Conservation (phyloP, 1,140 invertebrate genomes). For the Dendroctonus ponderosae region DNA sequence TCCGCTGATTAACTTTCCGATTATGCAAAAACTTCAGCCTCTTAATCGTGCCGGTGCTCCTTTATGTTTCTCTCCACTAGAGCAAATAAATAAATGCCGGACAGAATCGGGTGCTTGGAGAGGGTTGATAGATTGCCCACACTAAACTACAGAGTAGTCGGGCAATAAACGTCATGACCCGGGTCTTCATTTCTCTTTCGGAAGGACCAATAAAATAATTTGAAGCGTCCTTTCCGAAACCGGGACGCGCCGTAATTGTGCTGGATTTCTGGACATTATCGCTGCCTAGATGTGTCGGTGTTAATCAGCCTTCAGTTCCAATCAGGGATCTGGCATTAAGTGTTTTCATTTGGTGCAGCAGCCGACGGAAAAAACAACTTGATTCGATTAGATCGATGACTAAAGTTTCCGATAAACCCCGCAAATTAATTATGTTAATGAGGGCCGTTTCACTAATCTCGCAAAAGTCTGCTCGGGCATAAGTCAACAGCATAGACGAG, state of each 20-base stretch:
- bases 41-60: no score
- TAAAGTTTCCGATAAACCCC: conserved; percentile 2
- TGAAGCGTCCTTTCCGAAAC: conserved; percentile 22
- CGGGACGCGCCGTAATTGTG: conserved; percentile 29
- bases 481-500: conserved; percentile 29
- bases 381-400: no score
- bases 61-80: no score
- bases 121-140: conserved; percentile 6
- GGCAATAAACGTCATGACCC: conserved; percentile 35
- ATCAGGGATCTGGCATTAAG: conserved; percentile 31
- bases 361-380: neutral
- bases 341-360: neutral
- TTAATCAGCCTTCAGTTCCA: conserved; percentile 36
- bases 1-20: no score
- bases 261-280: conserved; percentile 34
- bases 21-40: no score
- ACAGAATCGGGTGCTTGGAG: neutral
- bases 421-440: conserved; percentile 28
- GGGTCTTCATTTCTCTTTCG: conserved; percentile 36
- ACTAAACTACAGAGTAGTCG: conserved; percentile 16
- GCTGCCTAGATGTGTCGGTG: conserved; percentile 15
- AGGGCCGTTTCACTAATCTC: conserved; percentile 18
- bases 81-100: neutral
- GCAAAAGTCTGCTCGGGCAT: conserved; percentile 23
- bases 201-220: conserved; percentile 37